Base-by-base conservation (phyloP, 2,113 vertebrate genomes). In the Chionodraco myersi region DNA sequence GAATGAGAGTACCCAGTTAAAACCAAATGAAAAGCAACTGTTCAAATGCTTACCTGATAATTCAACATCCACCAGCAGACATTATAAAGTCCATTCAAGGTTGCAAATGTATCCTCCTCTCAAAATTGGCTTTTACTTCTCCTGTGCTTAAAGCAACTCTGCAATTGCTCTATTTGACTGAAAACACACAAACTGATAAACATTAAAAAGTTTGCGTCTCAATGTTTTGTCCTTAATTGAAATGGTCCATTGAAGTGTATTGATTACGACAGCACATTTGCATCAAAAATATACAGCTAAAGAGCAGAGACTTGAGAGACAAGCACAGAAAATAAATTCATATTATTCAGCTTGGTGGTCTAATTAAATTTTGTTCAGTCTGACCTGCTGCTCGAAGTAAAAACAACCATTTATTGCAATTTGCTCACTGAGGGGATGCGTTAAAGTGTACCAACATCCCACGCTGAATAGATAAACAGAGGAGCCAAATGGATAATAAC, bases 341-440 rank as follows among this genome's bases (percentile, higher is more conserved):
- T 36, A 48, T 72, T 72, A 68, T 53, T 64, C 56, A 36, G 16
- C 16, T 41, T 6, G 36, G 36, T 53, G 45, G 49, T 61, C 53
- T 73, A 48, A 79, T 76, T 73, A 56, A 47, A 74, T 70, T 74
- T 30, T 13, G 18, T 49, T 53, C 2, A 0, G 54, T 57, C 63
- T 59, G 66, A 76, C 57, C 66, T 63, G 47, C 34, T 67, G 0
- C 0, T 14, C 34, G 45, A 77, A 70, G 30, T 21, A 62, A 74
- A 81, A 74, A 71, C 13, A 57, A n/a, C 10, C n/a, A 36, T 52
- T 80, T 54, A 64, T n/a, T 1, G 11, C 44, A 76, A 82, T 79
- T 64, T 68, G 53, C 47, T 61, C 12, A 54, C 14, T 6, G 52
- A 61, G 21, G 30, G 52, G 16, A 67, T 47, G 23, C 48, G 57